A percentile compares a stretch with the other conserved stretches of the same genome.
phyloP scores from a whole-genome alignment of 1,140 invertebrate genomes.

The Neotoxoptera formosana region DNA sequence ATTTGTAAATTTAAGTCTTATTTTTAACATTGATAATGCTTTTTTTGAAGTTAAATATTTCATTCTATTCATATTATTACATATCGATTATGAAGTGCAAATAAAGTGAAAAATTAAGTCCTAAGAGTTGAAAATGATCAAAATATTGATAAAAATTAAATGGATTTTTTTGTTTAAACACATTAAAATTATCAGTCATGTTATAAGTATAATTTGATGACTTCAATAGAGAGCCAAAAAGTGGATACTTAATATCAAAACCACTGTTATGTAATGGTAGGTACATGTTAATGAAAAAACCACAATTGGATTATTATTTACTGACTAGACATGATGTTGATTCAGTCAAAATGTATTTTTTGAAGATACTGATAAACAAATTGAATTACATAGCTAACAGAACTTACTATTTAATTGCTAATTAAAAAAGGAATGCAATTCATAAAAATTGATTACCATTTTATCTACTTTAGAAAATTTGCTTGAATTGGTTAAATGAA shows the following conservation, averaged over 20 bases:
- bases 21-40: not conserved
- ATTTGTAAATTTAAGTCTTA: slow-evolving; percentile 27
- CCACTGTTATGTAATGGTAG: not conserved
- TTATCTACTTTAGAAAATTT: slow-evolving; percentile 5
- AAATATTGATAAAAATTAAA: slow-evolving; percentile 39
- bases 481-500: not conserved
- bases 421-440: not conserved
- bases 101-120: not conserved
- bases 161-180: slow-evolving; percentile 18
- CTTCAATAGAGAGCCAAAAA: slow-evolving; percentile 20
- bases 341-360: slow-evolving; percentile 28
- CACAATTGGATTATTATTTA: slow-evolving; percentile 25
- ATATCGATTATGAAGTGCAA: not conserved
- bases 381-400: not conserved
- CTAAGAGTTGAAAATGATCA: slow-evolving; percentile 34
- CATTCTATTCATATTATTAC: not conserved
- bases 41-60: slow-evolving; percentile 29
- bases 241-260: slow-evolving; percentile 3
- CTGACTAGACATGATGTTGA: slow-evolving; percentile 20
- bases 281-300: slow-evolving; percentile 1
- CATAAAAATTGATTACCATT: not conserved
- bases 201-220: slow-evolving; percentile 34
- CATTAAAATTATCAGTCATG: slow-evolving; percentile 53
- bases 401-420: not conserved
- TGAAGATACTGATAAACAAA: not conserved